Evolutionary conservation across 2,797 vertebrate species (phyloP), one percentile per base, ranked within the genome.

Genomic region (Myotis findleyi): DNA sequence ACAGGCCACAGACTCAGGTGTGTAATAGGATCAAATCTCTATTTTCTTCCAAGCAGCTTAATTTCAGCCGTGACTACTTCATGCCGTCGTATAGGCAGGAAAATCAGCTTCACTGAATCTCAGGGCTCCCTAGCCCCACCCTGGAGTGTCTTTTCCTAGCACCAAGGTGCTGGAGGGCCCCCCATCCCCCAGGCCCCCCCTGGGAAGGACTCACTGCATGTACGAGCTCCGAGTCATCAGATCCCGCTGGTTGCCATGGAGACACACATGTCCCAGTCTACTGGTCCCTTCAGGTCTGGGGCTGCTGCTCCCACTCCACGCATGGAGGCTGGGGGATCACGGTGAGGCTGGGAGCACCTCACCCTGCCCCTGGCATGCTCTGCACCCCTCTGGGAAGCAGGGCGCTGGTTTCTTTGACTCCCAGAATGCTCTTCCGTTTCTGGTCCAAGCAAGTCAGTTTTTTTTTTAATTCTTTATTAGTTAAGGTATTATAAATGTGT

Each of bases 201-300:
- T 44, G 12, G 59, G 59, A 13, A 62, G 18, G 5, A 72, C 57
- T 82, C 81, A 57, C 69, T 71, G 93, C 87, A 51, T 7, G 25
- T 41, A 51, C 0, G 3, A 82, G 87, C 73, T 76, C 33, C 92
- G 92, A 92, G 47, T 94, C 90, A 90, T 91, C 82, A 96, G 95
- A 83, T 71, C 94, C 83, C 33, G 5, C 47, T 62, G 85, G 96
- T 97, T 97, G 79, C 95, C 94, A 97, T 97, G 87, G 97, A 97
- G 88, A 97, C 68, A 49, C 62, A 88, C 47, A 68, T 71, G 0
- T 94, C 85, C 66, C 81, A 75, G 57, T 85, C 94, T 92, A 30
- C 87, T 59, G 69, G 87, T 95, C 77, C 76, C 77, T 92, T 82
- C 81, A 62, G 30, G 69, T 59, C 77, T 93, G 55, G 92, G 27